phyloP scores from a whole-genome alignment of 1,140 invertebrate genomes.

The Nymphalis io region DNA sequence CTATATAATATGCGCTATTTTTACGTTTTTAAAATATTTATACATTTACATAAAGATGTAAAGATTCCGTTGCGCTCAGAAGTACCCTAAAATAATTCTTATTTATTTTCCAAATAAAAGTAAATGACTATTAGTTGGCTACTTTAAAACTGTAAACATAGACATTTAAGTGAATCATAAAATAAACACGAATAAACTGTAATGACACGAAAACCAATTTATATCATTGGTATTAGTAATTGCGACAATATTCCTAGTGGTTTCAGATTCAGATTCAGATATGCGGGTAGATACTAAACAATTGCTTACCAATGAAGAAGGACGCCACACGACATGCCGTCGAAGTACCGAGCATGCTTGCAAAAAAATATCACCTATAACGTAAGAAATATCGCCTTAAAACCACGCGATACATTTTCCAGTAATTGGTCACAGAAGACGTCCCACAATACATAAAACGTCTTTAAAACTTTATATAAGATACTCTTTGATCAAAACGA shows the following conservation, averaged over 20 bases:
- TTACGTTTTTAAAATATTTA: background rate
- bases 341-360: constrained; percentile 13
- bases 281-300: constrained; percentile 23
- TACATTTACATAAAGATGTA: constrained; percentile 5
- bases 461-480: too few relatives aligned
- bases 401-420: constrained; percentile 4
- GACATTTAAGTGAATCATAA: constrained; percentile 2
- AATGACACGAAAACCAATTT: constrained; percentile 18
- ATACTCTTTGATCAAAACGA: background rate
- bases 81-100: background rate
- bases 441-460: background rate
- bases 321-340: constrained; percentile 43
- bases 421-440: constrained; percentile 5
- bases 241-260: constrained; percentile 20
- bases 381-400: background rate
- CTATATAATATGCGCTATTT: too few relatives aligned
- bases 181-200: constrained; percentile 11
- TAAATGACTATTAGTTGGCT: too few relatives aligned
- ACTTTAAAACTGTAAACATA: background rate
- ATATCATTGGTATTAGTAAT: constrained; percentile 21
- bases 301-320: constrained; percentile 61
- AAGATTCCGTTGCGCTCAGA: background rate
- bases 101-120: too few relatives aligned
- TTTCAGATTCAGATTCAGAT: too few relatives aligned
- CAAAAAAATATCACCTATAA: constrained; percentile 6